Evolutionary conservation across 2,113 vertebrate species (phyloP), one percentile per base, ranked within the genome.

Genomic region (Neotragus pygmaeus): DNA sequence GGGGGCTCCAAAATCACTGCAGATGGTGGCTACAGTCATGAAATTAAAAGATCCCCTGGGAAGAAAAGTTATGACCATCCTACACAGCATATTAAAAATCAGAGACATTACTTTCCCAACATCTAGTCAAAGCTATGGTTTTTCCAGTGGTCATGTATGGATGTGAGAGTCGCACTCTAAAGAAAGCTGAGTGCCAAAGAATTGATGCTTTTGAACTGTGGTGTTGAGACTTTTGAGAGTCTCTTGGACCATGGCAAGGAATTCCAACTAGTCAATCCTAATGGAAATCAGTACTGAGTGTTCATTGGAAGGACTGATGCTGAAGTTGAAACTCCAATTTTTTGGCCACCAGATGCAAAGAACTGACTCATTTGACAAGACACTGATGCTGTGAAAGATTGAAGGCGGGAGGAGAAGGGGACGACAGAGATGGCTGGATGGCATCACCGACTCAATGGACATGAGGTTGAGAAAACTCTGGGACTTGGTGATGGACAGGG

Each of bases 161-260:
- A 70, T 70, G n/a, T 39, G 19, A 70, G 19, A 39, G n/a, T 39
- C 23, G 19, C n/a, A 23, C n/a, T 39, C 11, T 70, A 39, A 39
- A 12, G 66, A 70, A 70, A 70, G n/a, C 66, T 70, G n/a, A 39
- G n/a, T 0, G 0, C 66, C 0, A 3, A 39, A 70, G 19, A 23
- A 70, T 39, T 70, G 66, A 70, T 70, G n/a, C 19, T 70, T 70
- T 70, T 70, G 66, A 70, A 39, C n/a, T 70, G 66, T 39, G 19
- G n/a, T 39, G n/a, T 70, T 23, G 5, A 70, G 4, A 70, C 64
- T 36, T 19, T 66, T 21, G 9, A 70, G n/a, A 70, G 19, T 70
- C n/a, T n/a, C 36, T 70, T 39, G 66, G 66, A 70, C 2, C 3
- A 21, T 3, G 2, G 36, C 66, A 70, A 70, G 66, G 66, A 70